Evolutionary conservation across 2,888 invertebrate genomes (phyloP), one percentile per base, ranked within the genome.

Genomic region (Acleris holmiana): DNA sequence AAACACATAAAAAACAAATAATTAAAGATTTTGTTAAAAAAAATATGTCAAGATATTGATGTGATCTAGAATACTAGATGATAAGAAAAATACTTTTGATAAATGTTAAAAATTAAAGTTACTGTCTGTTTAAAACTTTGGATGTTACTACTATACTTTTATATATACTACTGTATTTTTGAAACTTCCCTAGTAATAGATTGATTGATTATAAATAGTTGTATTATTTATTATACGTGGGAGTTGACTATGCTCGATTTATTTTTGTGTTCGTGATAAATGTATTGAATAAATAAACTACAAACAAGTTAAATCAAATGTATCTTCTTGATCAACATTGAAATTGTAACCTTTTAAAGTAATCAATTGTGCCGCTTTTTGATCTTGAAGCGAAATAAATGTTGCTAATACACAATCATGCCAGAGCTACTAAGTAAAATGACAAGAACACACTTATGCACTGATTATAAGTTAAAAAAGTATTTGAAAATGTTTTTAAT

Each of bases 291-390:
- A 25, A 29, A 47, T 10, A 47, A 19, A 19, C 8, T 19, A 23
- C n/a, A 3, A 35, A 35, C 29, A 35, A 35, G 35, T 35, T 4
- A n/a, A n/a, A n/a, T 4, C 29, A 35, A 54, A 3, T 41, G 7
- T 13, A 41, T n/a, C 41, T 41, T 17, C 18, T 18, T 15, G 13
- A 21, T 44, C 19, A 13, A 57, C 40, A 50, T 6, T 35, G 19
- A 51, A 57, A 58, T 40, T 47, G 58, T 59, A 64, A 64, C 64
- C 58, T 64, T 59, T 54, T 5, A 55, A 64, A 53, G 54, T 19
- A 21, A 19, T 25, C n/a, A 21, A 19, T 58, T 41, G 47, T 53
- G 58, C 58, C 53, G 64, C 64, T 47, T 47, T 46, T 63, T 58
- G 53, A 35, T 29, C 48, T 48, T 44, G 21, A 13, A 25, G n/a